Percentiles rank a stretch among this genome's conserved stretches.
phyloP scores from a whole-genome alignment of 2,113 vertebrate genomes.

The Lepidothrix coronata region DNA sequence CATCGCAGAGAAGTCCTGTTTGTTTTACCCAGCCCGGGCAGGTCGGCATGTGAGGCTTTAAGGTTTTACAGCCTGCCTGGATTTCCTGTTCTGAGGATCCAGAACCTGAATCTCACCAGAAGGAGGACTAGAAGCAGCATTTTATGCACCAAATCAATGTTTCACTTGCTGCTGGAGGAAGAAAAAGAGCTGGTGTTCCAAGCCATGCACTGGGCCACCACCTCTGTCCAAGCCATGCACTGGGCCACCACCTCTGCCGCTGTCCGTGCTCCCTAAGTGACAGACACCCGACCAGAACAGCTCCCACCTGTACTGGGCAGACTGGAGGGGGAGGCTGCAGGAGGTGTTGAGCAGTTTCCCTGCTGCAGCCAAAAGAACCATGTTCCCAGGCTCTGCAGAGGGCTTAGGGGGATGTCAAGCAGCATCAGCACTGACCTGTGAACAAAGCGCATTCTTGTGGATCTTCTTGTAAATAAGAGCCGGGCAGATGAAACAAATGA shows the following conservation, averaged over 20 bases:
- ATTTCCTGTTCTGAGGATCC: conserved; percentile 5
- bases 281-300: background rate
- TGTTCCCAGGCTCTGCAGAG: conserved; percentile 16
- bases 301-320: conserved; percentile 6
- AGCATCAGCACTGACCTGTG: conserved; percentile 82
- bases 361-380: background rate
- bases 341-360: background rate
- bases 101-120: background rate
- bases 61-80: conserved; percentile 41
- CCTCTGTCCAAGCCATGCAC: background rate
- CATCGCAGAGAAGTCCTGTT: background rate
- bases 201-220: background rate
- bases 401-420: background rate
- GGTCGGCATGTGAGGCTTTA: background rate
- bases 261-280: background rate
- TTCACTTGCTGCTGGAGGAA: background rate
- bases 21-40: background rate
- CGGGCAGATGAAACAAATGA: conserved; percentile 98
- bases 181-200: background rate
- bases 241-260: background rate
- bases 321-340: background rate
- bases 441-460: conserved; percentile 85
- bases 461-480: conserved; percentile 95
- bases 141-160: background rate
- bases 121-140: background rate